A percentile compares a stretch with the other conserved stretches of the same genome.
phyloP scores from a whole-genome alignment of 2,888 invertebrate genomes.

The Rhopalosiphum nymphaeae region DNA sequence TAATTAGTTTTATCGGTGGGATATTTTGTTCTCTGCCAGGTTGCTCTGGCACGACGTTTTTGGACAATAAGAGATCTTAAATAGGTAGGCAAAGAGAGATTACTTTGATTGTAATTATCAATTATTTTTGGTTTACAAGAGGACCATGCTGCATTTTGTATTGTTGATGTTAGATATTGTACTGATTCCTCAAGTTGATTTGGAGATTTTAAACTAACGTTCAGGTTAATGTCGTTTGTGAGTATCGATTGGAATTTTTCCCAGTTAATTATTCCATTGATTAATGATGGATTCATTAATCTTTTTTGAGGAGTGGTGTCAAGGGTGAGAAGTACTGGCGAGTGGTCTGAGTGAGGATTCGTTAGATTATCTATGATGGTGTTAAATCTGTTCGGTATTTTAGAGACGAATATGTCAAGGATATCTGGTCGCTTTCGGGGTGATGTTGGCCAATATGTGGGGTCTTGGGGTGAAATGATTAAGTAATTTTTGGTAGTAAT shows the following conservation, averaged over 20 bases:
- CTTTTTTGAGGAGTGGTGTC: not conserved
- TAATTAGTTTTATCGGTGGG: too few species aligned
- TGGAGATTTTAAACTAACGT: constrained; percentile 5
- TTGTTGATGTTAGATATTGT: not conserved
- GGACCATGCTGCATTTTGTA: too few species aligned
- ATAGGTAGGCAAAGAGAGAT: too few species aligned
- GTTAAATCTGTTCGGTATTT: too few species aligned
- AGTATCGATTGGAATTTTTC: not conserved
- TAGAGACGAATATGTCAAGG: too few species aligned
- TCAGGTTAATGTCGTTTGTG: not conserved
- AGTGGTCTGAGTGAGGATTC: not conserved
- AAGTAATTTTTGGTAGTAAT: not conserved
- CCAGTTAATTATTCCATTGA: not conserved
- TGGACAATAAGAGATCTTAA: too few species aligned
- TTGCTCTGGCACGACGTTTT: too few species aligned
- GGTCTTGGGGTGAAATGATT: not conserved
- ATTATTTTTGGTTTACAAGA: too few species aligned
- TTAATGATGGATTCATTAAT: not conserved
- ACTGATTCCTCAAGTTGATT: not conserved
- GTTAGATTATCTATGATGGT: too few species aligned
- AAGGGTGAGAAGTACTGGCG: not conserved
- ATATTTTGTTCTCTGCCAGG: too few species aligned
- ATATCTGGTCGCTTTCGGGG: too few species aligned
- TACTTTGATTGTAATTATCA: too few species aligned
- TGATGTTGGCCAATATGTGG: constrained; percentile 29